Percentiles rank a stretch among this genome's conserved stretches.
Evolutionary conservation across 2,797 vertebrate genomes (phyloP).

Genomic region (Discoglossus pictus): DNA sequence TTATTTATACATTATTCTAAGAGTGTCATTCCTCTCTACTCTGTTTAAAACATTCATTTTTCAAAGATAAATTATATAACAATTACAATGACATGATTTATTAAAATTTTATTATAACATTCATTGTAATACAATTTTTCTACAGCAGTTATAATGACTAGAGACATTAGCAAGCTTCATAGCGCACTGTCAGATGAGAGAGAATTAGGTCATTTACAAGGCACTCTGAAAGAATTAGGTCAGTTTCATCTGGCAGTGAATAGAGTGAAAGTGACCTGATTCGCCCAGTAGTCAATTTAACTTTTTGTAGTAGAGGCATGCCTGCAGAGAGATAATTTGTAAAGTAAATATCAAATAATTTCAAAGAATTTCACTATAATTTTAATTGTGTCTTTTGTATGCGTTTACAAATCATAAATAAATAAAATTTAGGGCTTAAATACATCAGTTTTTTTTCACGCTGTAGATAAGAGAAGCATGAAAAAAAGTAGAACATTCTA

Average conservation of each 20-base stretch:
- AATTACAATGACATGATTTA: constrained; percentile 29
- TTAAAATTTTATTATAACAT: constrained; percentile 38
- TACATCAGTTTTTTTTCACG: too few relatives aligned
- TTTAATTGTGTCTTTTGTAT: too few relatives aligned
- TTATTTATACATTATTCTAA: constrained; percentile 18
- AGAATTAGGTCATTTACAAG: constrained; percentile 52
- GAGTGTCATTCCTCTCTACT: constrained; percentile 24
- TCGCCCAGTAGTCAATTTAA: constrained; percentile 34
- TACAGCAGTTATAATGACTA: constrained; percentile 40
- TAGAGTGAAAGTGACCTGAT: constrained; percentile 51
- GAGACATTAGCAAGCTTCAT: constrained; percentile 47
- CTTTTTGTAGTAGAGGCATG: constrained; percentile 22
- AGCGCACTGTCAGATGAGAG: constrained; percentile 45
- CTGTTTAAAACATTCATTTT: constrained; percentile 15
- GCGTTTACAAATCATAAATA: too few relatives aligned
- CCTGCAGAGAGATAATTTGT: constrained; percentile 4
- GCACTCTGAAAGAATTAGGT: constrained; percentile 51
- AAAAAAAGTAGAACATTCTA: too few relatives aligned
- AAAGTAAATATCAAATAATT: constrained; percentile 19
- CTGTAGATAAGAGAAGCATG: too few relatives aligned
- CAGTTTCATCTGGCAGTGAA: constrained; percentile 42
- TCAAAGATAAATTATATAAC: constrained; percentile 31
- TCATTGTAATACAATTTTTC: constrained; percentile 43
- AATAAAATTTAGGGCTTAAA: too few relatives aligned
- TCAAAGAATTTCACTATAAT: too few relatives aligned